Percentiles rank a stretch among this genome's conserved stretches.
phyloP scores from a whole-genome alignment of 2,113 vertebrate genomes.

The Panthera leo region DNA sequence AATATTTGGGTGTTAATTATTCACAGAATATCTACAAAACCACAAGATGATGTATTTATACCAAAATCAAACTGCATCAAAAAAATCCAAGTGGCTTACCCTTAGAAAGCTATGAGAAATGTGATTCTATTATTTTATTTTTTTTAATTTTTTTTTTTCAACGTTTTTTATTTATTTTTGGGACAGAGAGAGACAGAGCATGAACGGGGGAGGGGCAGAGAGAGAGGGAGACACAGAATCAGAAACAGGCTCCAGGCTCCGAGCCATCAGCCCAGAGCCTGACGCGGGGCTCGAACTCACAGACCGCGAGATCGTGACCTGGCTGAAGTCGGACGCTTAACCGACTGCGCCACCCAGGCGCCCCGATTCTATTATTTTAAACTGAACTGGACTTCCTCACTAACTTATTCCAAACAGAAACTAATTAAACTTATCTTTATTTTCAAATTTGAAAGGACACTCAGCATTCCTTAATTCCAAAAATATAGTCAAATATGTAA shows the following conservation, averaged over 20 bases:
- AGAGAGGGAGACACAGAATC: too few relatives aligned
- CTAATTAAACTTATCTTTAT: not conserved
- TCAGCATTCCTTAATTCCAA: not conserved
- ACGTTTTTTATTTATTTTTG: too few relatives aligned
- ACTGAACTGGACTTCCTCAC: not conserved
- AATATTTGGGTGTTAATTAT: not conserved
- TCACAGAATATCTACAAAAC: not conserved
- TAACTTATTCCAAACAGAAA: slow-evolving; percentile 29
- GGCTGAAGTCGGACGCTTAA: too few relatives aligned
- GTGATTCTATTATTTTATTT: not conserved
- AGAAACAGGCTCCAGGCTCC: too few relatives aligned
- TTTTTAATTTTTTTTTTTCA: too few relatives aligned
- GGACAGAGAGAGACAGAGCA: too few relatives aligned
- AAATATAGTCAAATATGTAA: not conserved
- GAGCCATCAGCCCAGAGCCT: too few relatives aligned
- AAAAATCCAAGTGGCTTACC: not conserved
- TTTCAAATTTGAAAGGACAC: not conserved
- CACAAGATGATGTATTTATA: not conserved
- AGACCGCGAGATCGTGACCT: too few relatives aligned
- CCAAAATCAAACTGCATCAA: not conserved
- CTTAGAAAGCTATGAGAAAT: slow-evolving; percentile 1
- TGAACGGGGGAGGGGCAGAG: too few relatives aligned
- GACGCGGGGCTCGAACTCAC: too few relatives aligned
- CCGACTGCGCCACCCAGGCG: too few relatives aligned
- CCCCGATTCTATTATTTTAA: not conserved